Evolutionary conservation across 2,888 invertebrate species (phyloP).

Genomic region (Amphimallon solstitiale): DNA sequence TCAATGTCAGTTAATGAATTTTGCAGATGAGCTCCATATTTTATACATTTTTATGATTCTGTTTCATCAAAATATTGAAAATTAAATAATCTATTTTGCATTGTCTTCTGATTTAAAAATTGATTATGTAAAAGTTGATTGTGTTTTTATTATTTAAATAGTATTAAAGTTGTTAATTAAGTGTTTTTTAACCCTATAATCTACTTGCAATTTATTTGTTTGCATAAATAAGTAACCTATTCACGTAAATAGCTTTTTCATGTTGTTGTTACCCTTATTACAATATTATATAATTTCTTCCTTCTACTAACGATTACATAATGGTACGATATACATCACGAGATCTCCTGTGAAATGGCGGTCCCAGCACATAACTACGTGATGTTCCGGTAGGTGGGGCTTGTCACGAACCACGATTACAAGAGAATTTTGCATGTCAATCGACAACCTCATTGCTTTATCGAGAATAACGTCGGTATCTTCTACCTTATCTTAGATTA

Average conservation of each 20-base stretch:
- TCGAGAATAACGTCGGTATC: slow-evolving; percentile 8
- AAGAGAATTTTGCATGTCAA: slow-evolving; percentile 25
- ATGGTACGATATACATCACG: background rate
- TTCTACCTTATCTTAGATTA: slow-evolving; percentile 10
- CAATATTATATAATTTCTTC: background rate
- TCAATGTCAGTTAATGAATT: too few relatives aligned
- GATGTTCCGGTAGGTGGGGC: slow-evolving; percentile 30
- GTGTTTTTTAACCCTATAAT: too few relatives aligned
- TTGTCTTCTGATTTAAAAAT: too few relatives aligned
- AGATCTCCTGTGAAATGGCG: background rate
- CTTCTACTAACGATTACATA: slow-evolving; percentile 3
- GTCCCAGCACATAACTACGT: background rate
- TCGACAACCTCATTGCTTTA: slow-evolving; percentile 28
- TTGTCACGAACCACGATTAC: slow-evolving; percentile 27
- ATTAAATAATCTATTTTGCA: too few relatives aligned
- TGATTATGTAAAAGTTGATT: too few relatives aligned
- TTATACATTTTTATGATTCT: too few relatives aligned
- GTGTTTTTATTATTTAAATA: too few relatives aligned
- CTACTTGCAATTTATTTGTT: too few relatives aligned
- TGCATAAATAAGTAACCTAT: too few relatives aligned
- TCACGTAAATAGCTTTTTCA: background rate
- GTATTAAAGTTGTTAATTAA: too few relatives aligned
- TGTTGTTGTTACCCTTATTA: background rate
- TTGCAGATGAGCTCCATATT: too few relatives aligned
- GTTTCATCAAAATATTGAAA: too few relatives aligned